Percentiles rank a stretch among this genome's conserved stretches.
Conservation (phyloP, 2,888 invertebrate species). For the Pristionchus japonicus region DNA sequence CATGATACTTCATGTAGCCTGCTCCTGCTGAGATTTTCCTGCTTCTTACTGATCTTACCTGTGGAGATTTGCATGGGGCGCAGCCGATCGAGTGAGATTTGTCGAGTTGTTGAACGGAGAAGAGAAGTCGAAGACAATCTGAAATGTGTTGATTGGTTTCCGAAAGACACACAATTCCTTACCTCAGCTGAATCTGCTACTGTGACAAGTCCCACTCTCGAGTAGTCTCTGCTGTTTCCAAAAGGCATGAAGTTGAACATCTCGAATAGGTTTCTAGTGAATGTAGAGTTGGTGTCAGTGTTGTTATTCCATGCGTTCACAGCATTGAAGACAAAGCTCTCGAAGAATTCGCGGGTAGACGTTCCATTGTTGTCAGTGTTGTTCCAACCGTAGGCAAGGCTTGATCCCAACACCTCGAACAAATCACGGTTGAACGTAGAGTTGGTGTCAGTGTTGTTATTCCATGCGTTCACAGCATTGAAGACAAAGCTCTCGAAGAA, state of each 20-base stretch:
- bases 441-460: neutral
- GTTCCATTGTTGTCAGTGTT: neutral
- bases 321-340: neutral
- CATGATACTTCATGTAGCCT: too few relatives aligned
- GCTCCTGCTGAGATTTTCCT: too few relatives aligned
- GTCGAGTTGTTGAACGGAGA: neutral
- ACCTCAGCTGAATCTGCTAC: neutral
- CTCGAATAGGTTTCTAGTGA: neutral
- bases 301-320: neutral
- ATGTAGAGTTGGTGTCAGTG: neutral
- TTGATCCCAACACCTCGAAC: too few relatives aligned
- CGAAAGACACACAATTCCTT: neutral
- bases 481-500: neutral
- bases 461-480: neutral
- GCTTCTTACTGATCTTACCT: too few relatives aligned
- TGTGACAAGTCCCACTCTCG: neutral
- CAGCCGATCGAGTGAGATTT: neutral
- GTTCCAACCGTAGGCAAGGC: neutral
- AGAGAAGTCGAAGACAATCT: neutral
- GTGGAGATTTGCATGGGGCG: neutral
- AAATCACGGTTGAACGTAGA: neutral
- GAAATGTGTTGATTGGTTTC: neutral
- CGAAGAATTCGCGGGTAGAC: neutral
- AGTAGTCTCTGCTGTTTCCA: neutral
- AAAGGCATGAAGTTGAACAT: neutral